These are phyloP conservation scores for Athalia cordata DNA, from an alignment of 2,888 invertebrate genomes.

Conservation along the genomic window DNA sequence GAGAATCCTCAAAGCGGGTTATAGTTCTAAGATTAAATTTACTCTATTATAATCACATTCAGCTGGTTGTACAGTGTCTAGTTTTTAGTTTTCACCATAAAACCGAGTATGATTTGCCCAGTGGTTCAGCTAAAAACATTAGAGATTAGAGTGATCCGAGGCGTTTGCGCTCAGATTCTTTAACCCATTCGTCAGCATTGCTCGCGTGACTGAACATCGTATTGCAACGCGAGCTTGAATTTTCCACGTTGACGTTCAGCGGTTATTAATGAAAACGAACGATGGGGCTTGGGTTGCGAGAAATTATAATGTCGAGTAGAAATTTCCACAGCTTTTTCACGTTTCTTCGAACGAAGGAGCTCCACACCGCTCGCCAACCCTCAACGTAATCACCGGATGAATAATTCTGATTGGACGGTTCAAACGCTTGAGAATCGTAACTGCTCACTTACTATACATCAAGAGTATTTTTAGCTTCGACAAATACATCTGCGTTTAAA, in stretches of 20 bases:
- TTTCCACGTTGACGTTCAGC: conserved; percentile 8
- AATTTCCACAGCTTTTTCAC: conserved; percentile 15
- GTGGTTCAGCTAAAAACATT: not conserved
- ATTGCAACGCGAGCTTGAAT: conserved; percentile 18
- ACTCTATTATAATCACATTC: too few species aligned
- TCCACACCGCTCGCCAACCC: not conserved
- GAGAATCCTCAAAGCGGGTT: not conserved
- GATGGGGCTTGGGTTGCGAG: conserved; percentile 24
- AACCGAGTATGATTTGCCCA: too few species aligned
- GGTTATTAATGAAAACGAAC: conserved; percentile 31
- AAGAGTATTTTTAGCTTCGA: too few species aligned
- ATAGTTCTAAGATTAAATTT: too few species aligned
- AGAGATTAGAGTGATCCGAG: not conserved
- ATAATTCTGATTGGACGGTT: not conserved
- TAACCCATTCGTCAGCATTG: conserved; percentile 8
- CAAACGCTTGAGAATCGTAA: too few species aligned
- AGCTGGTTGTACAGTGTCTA: too few species aligned
- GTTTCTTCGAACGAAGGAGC: not conserved
- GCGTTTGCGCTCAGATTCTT: conserved; percentile 10
- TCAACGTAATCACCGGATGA: not conserved
- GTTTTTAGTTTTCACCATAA: not conserved
- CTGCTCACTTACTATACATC: too few species aligned
- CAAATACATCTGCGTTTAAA: not conserved
- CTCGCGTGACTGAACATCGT: conserved; percentile 27
- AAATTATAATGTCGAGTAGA: conserved; percentile 30